These are phyloP conservation scores for Epinephelus fuscoguttatus DNA, from an alignment of 2,113 vertebrate genomes.

Conservation along the genomic window DNA sequence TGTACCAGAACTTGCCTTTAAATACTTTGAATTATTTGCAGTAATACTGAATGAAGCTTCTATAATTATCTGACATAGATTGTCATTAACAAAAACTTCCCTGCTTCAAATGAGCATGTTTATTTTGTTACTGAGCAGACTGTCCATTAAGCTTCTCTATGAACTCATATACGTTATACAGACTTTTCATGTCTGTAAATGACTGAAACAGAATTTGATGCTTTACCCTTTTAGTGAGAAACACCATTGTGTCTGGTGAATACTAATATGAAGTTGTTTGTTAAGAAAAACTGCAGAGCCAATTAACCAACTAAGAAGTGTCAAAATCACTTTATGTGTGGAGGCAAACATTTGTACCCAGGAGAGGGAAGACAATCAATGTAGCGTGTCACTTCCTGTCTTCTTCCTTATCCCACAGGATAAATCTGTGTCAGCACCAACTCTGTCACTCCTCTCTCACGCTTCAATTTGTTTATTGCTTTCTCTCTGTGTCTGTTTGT, in stretches of 20 bases:
- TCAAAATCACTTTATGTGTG: conserved; percentile 39
- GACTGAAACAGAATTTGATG: not conserved
- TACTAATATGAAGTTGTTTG: conserved; percentile 33
- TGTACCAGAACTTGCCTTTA: not conserved
- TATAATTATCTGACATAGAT: not conserved
- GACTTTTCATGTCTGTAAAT: not conserved
- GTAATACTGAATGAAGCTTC: not conserved
- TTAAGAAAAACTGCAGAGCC: conserved; percentile 15
- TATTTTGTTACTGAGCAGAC: not conserved
- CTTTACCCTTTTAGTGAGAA: not conserved
- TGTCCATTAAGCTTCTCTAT: not conserved
- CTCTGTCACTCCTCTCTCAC: conserved; percentile 35
- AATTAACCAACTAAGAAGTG: conserved; percentile 64
- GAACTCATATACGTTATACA: not conserved
- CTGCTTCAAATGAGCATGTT: not conserved
- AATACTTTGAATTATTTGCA: not conserved
- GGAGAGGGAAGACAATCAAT: conserved; percentile 34
- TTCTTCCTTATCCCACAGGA: conserved; percentile 59
- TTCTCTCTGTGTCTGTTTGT: conserved; percentile 13
- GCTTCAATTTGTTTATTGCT: conserved; percentile 24
- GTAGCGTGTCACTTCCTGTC: conserved; percentile 59
- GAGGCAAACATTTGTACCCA: conserved; percentile 46
- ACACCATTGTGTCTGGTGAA: conserved; percentile 22
- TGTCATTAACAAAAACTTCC: not conserved
- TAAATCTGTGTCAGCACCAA: not conserved